Evolutionary conservation across 2,113 vertebrate genomes (phyloP), one percentile per base, ranked within the genome.

Genomic region (Monopterus albus): DNA sequence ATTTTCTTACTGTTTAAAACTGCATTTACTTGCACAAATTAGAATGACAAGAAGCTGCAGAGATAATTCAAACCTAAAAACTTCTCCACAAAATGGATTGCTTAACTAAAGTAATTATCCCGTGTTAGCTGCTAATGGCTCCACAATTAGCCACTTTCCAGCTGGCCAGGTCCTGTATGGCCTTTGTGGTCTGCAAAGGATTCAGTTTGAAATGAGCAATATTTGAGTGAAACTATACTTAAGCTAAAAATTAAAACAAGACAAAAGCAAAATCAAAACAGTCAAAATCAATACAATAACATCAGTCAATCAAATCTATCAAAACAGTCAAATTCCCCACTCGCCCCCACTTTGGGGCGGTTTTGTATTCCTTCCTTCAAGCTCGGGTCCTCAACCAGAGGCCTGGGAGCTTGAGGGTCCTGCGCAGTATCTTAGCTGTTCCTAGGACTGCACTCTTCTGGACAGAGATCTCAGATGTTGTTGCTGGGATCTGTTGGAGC

Each of bases 91-190:
- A 66, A 83, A 79, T 43, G 18, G 45, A 46, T 18, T 38, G 57
- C 42, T 23, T 58, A 31, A 39, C 63, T 47, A 63, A 58, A 57
- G 52, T 57, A 45, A 79, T 40, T 45, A 56, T 17, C 62, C 59
- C 84, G 74, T 69, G 68, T 77, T 81, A 71, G 81, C 66, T 40
- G 63, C 72, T 84, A 84, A 87, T 70, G 69, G 74, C 67, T 71
- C 60, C 25, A 52, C 69, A 55, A 85, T 58, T 79, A 79, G 77
- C 65, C 68, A 23, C 70, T 87, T 85, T 78, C 76, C 81, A 87
- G 75, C 72, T 81, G 81, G 68, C 43, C 56, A 49, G 68, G 64
- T 84, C 50, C 69, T 82, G 25, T 25, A 5, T 11, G 53, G 81
- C 81, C 68, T 83, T 71, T 79, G 75, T 56, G 58, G 53, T 60